A percentile compares a stretch with the other conserved stretches of the same genome.
Evolutionary conservation across 2,888 invertebrate species (phyloP).

Genomic region (Copidosoma aretas): DNA sequence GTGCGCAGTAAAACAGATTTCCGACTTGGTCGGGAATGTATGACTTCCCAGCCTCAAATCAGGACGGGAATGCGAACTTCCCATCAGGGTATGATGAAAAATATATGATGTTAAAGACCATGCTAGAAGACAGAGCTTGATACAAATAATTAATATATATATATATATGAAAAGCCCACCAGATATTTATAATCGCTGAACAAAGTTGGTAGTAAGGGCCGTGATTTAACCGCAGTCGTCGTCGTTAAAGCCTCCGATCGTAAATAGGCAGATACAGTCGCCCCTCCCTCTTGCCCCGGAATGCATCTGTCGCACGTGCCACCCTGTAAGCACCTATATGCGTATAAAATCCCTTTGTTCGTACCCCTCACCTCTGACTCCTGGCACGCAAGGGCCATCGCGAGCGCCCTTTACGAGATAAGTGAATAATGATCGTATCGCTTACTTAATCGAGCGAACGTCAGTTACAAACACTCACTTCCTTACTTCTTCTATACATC

Average conservation of each 20-base stretch:
- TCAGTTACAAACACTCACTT: no score
- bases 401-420: slow-evolving; percentile 39
- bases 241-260: slow-evolving; percentile 34
- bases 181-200: no score
- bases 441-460: slow-evolving; percentile 39
- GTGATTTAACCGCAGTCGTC: slow-evolving; percentile 28
- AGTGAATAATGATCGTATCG: slow-evolving; percentile 42
- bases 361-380: slow-evolving; percentile 13
- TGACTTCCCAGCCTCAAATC: no score
- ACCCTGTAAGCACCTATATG: not conserved
- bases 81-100: no score
- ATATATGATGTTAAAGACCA: no score
- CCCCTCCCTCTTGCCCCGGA: not conserved
- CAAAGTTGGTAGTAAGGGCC: slow-evolving; percentile 39
- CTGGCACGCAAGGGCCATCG: not conserved
- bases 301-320: not conserved
- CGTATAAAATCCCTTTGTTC: slow-evolving; percentile 43
- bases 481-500: slow-evolving; percentile 25
- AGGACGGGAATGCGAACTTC: no score
- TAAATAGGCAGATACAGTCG: slow-evolving; percentile 29
- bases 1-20: no score
- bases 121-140: no score
- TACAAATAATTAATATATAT: no score
- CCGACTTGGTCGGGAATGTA: no score
- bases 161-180: no score